phyloP scores from a whole-genome alignment of 2,888 invertebrate species.

The Epinotia brunnichana region DNA sequence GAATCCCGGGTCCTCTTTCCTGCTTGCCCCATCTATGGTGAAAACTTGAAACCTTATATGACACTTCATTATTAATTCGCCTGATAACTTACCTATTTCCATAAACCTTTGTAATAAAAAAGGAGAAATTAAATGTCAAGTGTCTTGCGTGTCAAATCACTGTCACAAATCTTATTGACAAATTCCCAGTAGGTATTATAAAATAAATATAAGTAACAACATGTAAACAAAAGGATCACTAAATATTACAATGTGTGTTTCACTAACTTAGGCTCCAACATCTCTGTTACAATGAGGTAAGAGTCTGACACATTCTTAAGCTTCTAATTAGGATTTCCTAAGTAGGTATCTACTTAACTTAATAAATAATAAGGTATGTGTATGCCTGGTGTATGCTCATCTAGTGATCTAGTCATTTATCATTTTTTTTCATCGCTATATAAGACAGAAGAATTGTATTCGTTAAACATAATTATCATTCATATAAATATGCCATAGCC shows the following conservation, averaged over 20 bases:
- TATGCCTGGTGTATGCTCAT: no score
- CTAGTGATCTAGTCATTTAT: no score
- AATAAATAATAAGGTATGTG: no score
- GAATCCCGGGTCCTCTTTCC: conserved; percentile 38
- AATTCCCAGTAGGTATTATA: not conserved
- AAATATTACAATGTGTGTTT: conserved; percentile 16
- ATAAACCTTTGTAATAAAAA: conserved; percentile 1
- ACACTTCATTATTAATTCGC: not conserved
- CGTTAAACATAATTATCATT: no score
- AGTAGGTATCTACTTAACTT: no score
- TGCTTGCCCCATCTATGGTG: conserved; percentile 5
- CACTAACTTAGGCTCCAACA: conserved; percentile 5
- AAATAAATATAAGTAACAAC: conserved; percentile 7
- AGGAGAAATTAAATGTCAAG: conserved; percentile 4
- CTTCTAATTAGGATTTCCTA: no score
- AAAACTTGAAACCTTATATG: conserved; percentile 6
- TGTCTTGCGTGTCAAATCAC: not conserved
- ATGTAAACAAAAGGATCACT: not conserved
- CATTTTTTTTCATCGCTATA: no score
- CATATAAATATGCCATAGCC: no score
- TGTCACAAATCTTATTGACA: conserved; percentile 14
- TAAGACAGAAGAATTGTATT: no score
- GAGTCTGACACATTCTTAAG: not conserved
- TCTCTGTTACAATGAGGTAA: conserved; percentile 7
- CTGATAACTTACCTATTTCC: not conserved